Conservation (phyloP, 2,888 invertebrate genomes). For the Idaea dimidiata region DNA sequence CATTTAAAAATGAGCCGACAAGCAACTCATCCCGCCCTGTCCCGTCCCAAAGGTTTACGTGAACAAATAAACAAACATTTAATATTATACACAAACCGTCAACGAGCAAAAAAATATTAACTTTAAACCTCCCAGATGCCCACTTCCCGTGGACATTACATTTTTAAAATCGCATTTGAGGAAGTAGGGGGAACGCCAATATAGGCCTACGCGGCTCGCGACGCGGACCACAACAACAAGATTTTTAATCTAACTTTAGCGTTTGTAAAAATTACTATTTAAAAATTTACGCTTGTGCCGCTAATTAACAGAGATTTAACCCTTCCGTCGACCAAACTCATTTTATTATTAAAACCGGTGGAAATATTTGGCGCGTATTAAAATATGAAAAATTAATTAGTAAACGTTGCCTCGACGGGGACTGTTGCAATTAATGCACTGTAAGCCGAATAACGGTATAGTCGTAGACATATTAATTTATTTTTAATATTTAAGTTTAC, state of each 20-base stretch:
- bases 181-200: conserved; percentile 48
- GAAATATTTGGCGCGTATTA: conserved; percentile 81
- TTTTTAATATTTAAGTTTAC: conserved; percentile 16
- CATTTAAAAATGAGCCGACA: conserved; percentile 33
- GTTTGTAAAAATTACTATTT: conserved; percentile 81
- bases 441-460: conserved; percentile 1
- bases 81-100: conserved; percentile 67
- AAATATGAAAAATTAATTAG: conserved; percentile 78
- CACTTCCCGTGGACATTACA: conserved; percentile 65
- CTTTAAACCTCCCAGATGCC: conserved; percentile 69
- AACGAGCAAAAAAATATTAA: conserved; percentile 66
- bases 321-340: conserved; percentile 76
- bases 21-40: conserved; percentile 29
- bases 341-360: conserved; percentile 75
- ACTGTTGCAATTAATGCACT: conserved; percentile 5
- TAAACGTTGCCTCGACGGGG: conserved; percentile 44
- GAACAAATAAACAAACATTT: conserved; percentile 69
- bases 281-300: conserved; percentile 73
- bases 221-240: conserved; percentile 60
- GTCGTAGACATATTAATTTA: not conserved
- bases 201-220: conserved; percentile 71
- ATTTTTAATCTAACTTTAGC: conserved; percentile 80
- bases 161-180: conserved; percentile 74
- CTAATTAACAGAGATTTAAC: conserved; percentile 81
- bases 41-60: conserved; percentile 47